These are phyloP conservation scores for Scolopax rusticola DNA, from an alignment of 2,797 vertebrate species.

Conservation along the genomic window DNA sequence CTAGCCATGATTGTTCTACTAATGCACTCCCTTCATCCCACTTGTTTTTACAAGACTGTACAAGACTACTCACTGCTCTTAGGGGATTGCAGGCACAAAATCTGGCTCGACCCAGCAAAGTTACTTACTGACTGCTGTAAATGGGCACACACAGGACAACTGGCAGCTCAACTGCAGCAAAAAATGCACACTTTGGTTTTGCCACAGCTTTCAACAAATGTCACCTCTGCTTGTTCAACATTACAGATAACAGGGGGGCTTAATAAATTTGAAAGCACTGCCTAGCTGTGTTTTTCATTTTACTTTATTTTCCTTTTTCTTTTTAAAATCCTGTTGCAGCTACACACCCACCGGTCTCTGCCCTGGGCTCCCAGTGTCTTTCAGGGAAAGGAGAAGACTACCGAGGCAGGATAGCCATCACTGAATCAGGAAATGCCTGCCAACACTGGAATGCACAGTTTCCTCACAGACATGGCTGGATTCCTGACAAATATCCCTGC, in stretches of 20 bases:
- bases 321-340: slow-evolving; percentile 68
- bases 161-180: background rate
- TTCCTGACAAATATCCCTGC: slow-evolving; percentile 92
- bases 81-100: background rate
- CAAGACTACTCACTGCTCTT: background rate
- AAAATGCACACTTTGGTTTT: background rate
- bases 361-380: slow-evolving; percentile 83
- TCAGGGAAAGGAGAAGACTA: slow-evolving; percentile 86
- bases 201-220: background rate
- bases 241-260: background rate
- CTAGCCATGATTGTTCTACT: background rate
- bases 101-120: background rate
- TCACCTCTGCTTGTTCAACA: background rate
- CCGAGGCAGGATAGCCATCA: slow-evolving; percentile 83
- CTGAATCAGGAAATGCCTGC: slow-evolving; percentile 85
- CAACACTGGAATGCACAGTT: slow-evolving; percentile 88
- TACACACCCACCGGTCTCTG: slow-evolving; percentile 74
- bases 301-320: background rate
- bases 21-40: background rate
- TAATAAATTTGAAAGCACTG: background rate
- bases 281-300: background rate
- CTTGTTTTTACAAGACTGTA: background rate
- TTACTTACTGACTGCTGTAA: background rate
- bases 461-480: slow-evolving; percentile 89
- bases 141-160: background rate